Conservation (phyloP, 2,113 vertebrate genomes). For the Laticauda laticaudata region DNA sequence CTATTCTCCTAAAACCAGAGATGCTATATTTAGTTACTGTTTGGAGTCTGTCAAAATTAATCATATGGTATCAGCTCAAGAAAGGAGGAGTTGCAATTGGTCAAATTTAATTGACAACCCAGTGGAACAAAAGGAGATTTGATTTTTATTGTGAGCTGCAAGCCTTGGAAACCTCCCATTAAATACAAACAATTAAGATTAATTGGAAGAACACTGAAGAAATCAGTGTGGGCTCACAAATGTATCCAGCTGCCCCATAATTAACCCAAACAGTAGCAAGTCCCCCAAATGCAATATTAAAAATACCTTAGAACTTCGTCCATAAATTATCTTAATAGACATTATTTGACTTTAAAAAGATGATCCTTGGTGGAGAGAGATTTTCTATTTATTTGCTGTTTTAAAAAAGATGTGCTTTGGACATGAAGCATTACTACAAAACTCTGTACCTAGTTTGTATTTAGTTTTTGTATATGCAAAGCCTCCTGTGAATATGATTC, state of each 20-base stretch:
- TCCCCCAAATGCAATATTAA: neutral
- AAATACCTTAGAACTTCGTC: neutral
- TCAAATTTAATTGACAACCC: conserved; percentile 65
- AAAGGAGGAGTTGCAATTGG: conserved; percentile 49
- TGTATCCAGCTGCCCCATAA: neutral
- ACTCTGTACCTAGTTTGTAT: neutral
- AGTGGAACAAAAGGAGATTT: conserved; percentile 50
- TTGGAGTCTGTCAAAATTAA: conserved; percentile 53
- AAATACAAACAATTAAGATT: conserved; percentile 48
- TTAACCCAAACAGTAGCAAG: neutral
- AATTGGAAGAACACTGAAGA: conserved; percentile 22
- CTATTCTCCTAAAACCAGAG: neutral
- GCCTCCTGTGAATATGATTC: neutral
- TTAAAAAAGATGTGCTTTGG: neutral
- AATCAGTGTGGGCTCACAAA: conserved; percentile 42
- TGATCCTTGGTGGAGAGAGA: neutral
- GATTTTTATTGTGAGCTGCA: conserved; percentile 46
- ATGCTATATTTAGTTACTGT: conserved; percentile 41
- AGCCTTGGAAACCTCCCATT: conserved; percentile 49
- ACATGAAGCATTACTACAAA: neutral
- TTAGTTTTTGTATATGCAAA: neutral
- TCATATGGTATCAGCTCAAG: conserved; percentile 49
- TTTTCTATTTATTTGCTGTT: neutral
- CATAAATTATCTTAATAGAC: neutral
- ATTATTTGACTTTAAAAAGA: neutral